Percentiles rank a stretch among this genome's conserved stretches.
Evolutionary conservation across 2,113 vertebrate genomes (phyloP).

Genomic region (Okapia johnstoni): DNA sequence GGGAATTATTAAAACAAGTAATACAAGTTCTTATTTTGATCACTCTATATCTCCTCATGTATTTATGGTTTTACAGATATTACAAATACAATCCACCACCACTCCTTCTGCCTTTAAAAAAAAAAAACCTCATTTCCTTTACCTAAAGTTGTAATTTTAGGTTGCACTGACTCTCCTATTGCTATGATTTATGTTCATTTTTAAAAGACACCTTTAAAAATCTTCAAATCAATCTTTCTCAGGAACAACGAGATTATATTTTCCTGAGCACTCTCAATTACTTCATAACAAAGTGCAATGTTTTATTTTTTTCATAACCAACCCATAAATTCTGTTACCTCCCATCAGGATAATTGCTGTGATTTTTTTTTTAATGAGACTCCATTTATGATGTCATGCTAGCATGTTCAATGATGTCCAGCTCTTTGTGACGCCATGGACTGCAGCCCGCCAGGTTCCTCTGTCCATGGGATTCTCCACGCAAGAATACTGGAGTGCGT

Average conservation of each 20-base stretch:
- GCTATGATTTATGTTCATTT: slow-evolving; percentile 41
- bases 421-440: not conserved
- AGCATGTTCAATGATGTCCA: not conserved
- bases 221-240: slow-evolving; percentile 52
- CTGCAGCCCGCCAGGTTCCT: not conserved
- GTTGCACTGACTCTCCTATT: not conserved
- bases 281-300: slow-evolving; percentile 59
- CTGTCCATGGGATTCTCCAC: not conserved
- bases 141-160: slow-evolving; percentile 23
- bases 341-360: slow-evolving; percentile 25
- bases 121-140: not conserved
- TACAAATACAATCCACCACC: not conserved
- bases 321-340: slow-evolving; percentile 59
- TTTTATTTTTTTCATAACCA: slow-evolving; percentile 65
- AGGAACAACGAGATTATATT: slow-evolving; percentile 43
- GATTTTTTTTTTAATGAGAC: not conserved
- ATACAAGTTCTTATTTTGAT: not conserved
- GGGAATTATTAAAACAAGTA: not conserved
- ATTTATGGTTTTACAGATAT: not conserved
- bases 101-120: not conserved
- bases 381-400: not conserved
- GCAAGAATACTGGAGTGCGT: not conserved
- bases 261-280: slow-evolving; percentile 58
- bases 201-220: slow-evolving; percentile 43
- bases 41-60: not conserved